These are phyloP conservation scores for Pseudoatta argentina DNA, from an alignment of 1,140 invertebrate genomes.

Conservation along the genomic window DNA sequence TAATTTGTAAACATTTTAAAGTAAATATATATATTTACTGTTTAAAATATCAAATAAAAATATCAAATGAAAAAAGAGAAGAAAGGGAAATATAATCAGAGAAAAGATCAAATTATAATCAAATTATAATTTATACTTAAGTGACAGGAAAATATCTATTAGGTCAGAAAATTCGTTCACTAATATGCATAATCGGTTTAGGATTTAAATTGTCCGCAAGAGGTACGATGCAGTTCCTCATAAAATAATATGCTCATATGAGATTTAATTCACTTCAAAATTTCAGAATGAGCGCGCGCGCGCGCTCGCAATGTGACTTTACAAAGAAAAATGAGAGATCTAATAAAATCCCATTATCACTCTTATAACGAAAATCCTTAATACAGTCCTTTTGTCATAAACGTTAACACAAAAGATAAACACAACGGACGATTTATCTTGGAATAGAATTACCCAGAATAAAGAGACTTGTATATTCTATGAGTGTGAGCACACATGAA, in stretches of 20 bases:
- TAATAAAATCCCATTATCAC: neutral
- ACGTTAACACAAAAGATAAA: slow-evolving; percentile 13
- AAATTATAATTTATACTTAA: slow-evolving; percentile 13
- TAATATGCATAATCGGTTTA: slow-evolving; percentile 36
- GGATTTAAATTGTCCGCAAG: slow-evolving; percentile 15
- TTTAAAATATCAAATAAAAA: neutral
- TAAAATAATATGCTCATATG: slow-evolving; percentile 9
- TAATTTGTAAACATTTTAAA: too few species aligned
- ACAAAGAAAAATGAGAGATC: neutral
- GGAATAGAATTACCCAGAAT: slow-evolving; percentile 6
- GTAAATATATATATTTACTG: too few species aligned
- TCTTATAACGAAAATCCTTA: neutral
- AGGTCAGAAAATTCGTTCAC: slow-evolving; percentile 6
- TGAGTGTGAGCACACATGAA: neutral
- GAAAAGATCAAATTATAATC: too few species aligned
- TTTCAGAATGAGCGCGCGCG: neutral
- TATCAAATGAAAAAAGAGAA: neutral
- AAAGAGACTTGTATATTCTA: slow-evolving; percentile 12
- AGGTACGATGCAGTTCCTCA: slow-evolving; percentile 5
- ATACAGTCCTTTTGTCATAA: neutral
- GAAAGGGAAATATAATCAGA: neutral
- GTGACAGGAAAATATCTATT: slow-evolving; percentile 6
- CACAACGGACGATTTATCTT: slow-evolving; percentile 5
- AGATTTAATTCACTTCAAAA: neutral
- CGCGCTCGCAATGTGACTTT: neutral